Base-by-base conservation (phyloP, 1,140 invertebrate species). In the Medauroidea extradentata region DNA sequence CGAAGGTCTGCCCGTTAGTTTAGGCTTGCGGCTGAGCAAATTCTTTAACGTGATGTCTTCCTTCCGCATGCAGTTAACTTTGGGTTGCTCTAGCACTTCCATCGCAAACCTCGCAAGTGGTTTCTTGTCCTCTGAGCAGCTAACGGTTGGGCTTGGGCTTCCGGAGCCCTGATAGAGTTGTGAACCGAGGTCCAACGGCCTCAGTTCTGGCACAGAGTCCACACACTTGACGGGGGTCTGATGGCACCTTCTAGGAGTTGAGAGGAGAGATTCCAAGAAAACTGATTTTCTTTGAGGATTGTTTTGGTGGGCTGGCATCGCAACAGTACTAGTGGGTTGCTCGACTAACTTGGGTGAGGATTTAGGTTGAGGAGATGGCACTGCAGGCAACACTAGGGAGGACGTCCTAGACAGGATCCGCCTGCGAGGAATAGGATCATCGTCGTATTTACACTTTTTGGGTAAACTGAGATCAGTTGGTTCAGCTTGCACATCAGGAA, bases 91-190 rank as follows among this genome's bases (percentile, higher is more conserved):
- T 39, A 50, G 27, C 23, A 46, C 23, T 14, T 65, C 50, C 55
- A 64, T 21, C 65, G 64, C 76, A 52, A 76, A 73, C 64, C 75
- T 75, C 60, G 67, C 70, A 46, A 73, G 61, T 63, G 74, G 78
- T 62, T 75, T 77, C 1, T 78, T 78, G 74, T 83, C 81, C 63
- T 84, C 80, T 0, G 81, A 81, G 63, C 83, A 83, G 59, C 79
- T 83, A 0, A 83, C 80, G 5, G 80, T 82, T 1, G 80, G 81
- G 69, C 80, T 83, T 1, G 80, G 79, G 19, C 80, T 82, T 66
- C 83, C 81, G 59, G 81, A 73, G 69, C 81, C 81, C 39, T 78
- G 79, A 3, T 76, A 77, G 0, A 77, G 73, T 14, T 75, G 79
- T 0, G 77, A 76, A n/a, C 5, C 82, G 60, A 7, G 81, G 76